Percentiles rank a stretch among this genome's conserved stretches.
phyloP scores from a whole-genome alignment of 2,797 vertebrate species.

The Sciaenops ocellatus region DNA sequence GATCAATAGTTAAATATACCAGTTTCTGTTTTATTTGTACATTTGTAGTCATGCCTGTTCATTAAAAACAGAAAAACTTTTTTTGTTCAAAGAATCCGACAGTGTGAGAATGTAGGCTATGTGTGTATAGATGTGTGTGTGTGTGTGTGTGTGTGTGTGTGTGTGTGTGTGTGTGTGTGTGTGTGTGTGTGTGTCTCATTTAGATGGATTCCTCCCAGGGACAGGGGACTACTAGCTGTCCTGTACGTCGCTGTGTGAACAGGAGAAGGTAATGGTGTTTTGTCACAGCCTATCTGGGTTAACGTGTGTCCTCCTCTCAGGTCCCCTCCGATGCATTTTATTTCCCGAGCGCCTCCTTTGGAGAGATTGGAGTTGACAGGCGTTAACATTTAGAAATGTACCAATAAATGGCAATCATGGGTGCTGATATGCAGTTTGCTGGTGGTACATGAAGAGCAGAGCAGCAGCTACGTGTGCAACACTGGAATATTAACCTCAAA shows the following conservation, averaged over 20 bases:
- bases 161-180: constrained; percentile 17
- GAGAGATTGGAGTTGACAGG: constrained; percentile 91
- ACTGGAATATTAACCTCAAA: constrained; percentile 48
- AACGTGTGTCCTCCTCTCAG: constrained; percentile 81
- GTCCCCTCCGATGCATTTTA: constrained; percentile 81
- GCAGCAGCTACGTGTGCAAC: constrained; percentile 46
- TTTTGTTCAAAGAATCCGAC: constrained; percentile 1
- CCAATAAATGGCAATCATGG: constrained; percentile 85
- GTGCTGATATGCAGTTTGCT: constrained; percentile 80
- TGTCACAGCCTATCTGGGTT: constrained; percentile 87
- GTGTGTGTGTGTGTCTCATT: constrained; percentile 48
- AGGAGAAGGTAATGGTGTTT: constrained; percentile 84
- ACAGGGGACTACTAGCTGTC: constrained; percentile 75
- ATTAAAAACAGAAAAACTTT: constrained; percentile 25
- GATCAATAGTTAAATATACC: neutral
- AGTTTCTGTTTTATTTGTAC: neutral
- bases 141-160: constrained; percentile 11
- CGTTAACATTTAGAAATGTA: constrained; percentile 91
- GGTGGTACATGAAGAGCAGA: constrained; percentile 68
- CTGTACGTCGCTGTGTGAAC: constrained; percentile 76
- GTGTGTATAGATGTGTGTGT: constrained; percentile 2
- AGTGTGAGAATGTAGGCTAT: constrained; percentile 26
- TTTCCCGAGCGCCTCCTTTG: constrained; percentile 81
- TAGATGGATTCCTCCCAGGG: constrained; percentile 72
- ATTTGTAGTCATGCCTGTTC: neutral